Base-by-base conservation (phyloP, 2,113 vertebrate species). In the Ivindomyrus marchei region DNA sequence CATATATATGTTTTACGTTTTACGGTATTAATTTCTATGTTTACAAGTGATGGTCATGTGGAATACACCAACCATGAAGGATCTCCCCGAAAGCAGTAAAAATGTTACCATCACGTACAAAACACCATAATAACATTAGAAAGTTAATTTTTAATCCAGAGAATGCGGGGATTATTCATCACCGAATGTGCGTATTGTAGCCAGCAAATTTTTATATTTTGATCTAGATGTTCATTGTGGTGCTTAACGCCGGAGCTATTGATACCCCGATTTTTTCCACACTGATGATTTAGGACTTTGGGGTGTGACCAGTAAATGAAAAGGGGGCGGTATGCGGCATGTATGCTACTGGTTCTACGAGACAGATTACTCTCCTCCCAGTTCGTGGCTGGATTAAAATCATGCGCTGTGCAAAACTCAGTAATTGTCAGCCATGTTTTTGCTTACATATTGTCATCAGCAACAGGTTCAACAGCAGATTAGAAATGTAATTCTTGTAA, bases 371-470 rank as follows among this genome's bases (percentile, higher is more conserved):
- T 46, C 53, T 46, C 87, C 56, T 66, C 53, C 87, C 21, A 39
- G 24, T 46, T 24, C 21, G 24, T 62, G 52, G 56, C 39, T 58
- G 50, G 39, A 88, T 88, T 56, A 88, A 39, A 58, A 88, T 56
- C 86, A 31, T 42, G 31, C 56, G 27, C 31, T 62, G 52, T 62
- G 31, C 87, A 45, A 24, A 62, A 62, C 6, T 66, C 36, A 62
- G 27, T 87, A 9, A 53, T 52, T 66, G 87, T 88, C 87, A 62
- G 87, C 87, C 87, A 88, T 88, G 56, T 88, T 88, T 39, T 53
- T 31, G 9, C 15, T 53, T 27, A n/a, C 31, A 39, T 47, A 87
- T 52, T 36, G 47, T 47, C 5, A 31, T 52, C 85, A 52, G n/a
- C 49, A 52, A 85, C 83, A 85, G 42, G 83, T 85, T 85, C n/a